Base-by-base conservation (phyloP, 1,140 invertebrate species). In the Drosophila parvula region DNA sequence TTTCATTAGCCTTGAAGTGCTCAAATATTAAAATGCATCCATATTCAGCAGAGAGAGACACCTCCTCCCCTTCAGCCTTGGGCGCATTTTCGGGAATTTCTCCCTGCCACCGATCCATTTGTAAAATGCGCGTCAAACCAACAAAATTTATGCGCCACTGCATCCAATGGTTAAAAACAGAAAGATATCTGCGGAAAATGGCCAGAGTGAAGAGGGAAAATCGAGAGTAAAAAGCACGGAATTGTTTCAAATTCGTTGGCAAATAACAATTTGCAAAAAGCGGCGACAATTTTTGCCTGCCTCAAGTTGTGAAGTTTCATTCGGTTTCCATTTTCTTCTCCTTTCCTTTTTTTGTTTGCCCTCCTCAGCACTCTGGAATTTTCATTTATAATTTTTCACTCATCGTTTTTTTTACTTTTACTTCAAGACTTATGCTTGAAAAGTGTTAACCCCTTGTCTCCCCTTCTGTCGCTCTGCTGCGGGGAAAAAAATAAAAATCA, bases 221-320 rank as follows among this genome's bases (percentile, higher is more conserved):
- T 41, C 28, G 22, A 36, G 36, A 67, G 56, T 74, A 61, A 61
- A 74, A 43, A 68, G 70, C 61, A 60, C 45, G 50, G 51, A 82
- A 85, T 82, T 82, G 82, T 88, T 85, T 86, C 79, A 79, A 85
- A 82, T 85, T 81, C 78, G 62, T 62, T 47, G 57, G 82, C 79
- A 86, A 84, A 85, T 82, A 86, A 78, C 74, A 82, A 82, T 79
- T 85, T 77, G 58, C 58, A 48, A 76, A 75, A 73, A 85, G 74
- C 71, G 71, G 79, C 71, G 83, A 88, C 82, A 88, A 88, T 79
- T 88, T 69, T 68, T 44, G 47, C 56, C 36, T 57, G 50, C 64
- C 64, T 48, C 64, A 57, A 71, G 50, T 58, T 32, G 28, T n/a
- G 27, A 57, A 57, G 32, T 47, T 56, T 56, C 22, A 32, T 22